Conservation (phyloP, 2,113 vertebrate species). For the Pandion haliaetus region DNA sequence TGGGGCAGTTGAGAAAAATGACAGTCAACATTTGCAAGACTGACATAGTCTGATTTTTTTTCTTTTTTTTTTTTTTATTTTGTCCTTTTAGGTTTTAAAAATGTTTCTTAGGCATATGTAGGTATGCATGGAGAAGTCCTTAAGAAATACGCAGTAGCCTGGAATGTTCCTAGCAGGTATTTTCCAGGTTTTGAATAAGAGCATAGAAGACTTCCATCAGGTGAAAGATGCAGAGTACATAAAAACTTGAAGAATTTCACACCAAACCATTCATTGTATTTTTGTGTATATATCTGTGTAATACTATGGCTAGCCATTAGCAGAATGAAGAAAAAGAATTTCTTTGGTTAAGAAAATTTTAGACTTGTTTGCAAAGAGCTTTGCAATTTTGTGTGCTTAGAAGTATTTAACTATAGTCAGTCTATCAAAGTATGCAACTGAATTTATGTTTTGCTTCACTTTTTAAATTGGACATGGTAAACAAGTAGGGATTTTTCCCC, state of each 20-base stretch:
- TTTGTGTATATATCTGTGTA: background rate
- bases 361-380: background rate
- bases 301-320: background rate
- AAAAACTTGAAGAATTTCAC: background rate
- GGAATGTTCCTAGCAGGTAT: background rate
- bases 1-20: background rate
- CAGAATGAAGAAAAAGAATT: background rate
- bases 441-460: background rate
- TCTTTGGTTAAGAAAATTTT: background rate
- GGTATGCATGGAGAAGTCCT: background rate
- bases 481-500: slow-evolving; percentile 6
- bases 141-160: background rate
- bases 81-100: background rate
- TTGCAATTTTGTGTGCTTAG: background rate
- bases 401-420: background rate
- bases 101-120: background rate
- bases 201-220: background rate
- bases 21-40: background rate
- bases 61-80: background rate
- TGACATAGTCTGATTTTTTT: background rate
- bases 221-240: background rate
- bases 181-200: background rate
- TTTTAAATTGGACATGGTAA: background rate
- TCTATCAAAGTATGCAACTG: background rate
- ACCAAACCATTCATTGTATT: background rate